Base-by-base conservation (phyloP, 2,797 vertebrate species). In the Melanogrammus aeglefinus region DNA sequence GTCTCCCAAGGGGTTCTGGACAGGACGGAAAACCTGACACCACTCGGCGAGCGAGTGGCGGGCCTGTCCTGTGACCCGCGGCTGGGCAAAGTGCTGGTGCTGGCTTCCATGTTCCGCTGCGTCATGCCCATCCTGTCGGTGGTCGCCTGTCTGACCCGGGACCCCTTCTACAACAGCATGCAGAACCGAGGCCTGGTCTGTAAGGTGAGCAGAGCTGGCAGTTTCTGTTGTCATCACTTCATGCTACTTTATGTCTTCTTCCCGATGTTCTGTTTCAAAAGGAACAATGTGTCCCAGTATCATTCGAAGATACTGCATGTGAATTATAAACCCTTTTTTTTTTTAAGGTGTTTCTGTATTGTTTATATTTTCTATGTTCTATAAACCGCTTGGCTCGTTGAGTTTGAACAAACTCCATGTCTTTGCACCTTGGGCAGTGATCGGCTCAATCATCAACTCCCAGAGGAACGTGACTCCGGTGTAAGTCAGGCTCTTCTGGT, bases 101-200 rank as follows among this genome's bases (percentile, higher is more conserved):
- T 99, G 83, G 94, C 96, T 0, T 90, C 95, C 82, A 92, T 98
- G 89, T 98, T 97, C 92, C 95, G 96, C 24, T 99, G 98, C 83
- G 93, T 95, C 3, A 94, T 96, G 80, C 98, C 98, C 0, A 90
- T 98, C 89, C 91, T 99, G 72, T 94, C 96, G 31, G 93, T 99
- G 0, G 95, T 95, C 0, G 96, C 98, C 80, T 97, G 96, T 85
- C 95, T 99, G 86, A 98, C 96, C 29, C 93, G 95, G 79, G 97
- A 99, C 84, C 98, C 96, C 0, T 99, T 99, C 91, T 88, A 94
- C 88, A 98, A 97, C 93, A 98, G 96, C 91, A 84, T 98, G 83
- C 95, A 96, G 88, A 98, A 99, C 91, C 93, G 97, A 0, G 88
- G 95, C 0, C 91, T 93, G 35, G 94, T 99, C 83, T 90, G 81